Percentiles rank a stretch among this genome's conserved stretches.
phyloP scores from a whole-genome alignment of 2,113 vertebrate genomes.

The Brachionichthys hirsutus region DNA sequence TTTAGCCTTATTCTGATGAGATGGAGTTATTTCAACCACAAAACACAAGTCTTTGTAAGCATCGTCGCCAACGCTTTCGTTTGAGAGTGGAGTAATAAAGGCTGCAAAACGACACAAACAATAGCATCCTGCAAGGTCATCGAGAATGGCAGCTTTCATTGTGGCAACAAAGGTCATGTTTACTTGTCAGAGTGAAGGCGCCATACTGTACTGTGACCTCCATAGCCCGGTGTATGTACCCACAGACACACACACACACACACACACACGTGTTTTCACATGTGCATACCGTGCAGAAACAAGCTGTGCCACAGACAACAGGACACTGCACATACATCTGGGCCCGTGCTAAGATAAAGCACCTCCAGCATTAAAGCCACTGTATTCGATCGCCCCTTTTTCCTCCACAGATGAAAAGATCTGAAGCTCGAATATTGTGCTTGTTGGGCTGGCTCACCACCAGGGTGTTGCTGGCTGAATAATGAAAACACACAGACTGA shows the following conservation, averaged over 20 bases:
- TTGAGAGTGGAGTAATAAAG: slow-evolving; percentile 40
- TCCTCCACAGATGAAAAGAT: slow-evolving; percentile 75
- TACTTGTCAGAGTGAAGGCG: slow-evolving; percentile 78
- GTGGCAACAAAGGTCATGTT: slow-evolving; percentile 77
- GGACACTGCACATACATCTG: slow-evolving; percentile 59
- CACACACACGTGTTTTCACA: slow-evolving; percentile 33
- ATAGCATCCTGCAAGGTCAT: slow-evolving; percentile 68
- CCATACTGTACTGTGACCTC: slow-evolving; percentile 78
- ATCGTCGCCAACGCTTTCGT: slow-evolving; percentile 16
- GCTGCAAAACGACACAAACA: slow-evolving; percentile 59
- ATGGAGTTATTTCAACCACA: too few species aligned
- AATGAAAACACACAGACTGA: slow-evolving; percentile 74
- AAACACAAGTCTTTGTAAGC: too few species aligned
- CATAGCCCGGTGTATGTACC: slow-evolving; percentile 63
- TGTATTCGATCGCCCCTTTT: slow-evolving; percentile 73
- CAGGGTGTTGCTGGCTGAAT: slow-evolving; percentile 71
- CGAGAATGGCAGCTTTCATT: slow-evolving; percentile 71
- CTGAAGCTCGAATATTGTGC: slow-evolving; percentile 70
- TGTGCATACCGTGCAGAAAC: slow-evolving; percentile 39
- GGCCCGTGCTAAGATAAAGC: slow-evolving; percentile 66
- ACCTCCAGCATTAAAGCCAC: slow-evolving; percentile 62
- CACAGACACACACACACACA: slow-evolving; percentile 30
- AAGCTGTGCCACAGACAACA: slow-evolving; percentile 57
- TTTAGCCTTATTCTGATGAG: background rate
- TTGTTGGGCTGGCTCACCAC: slow-evolving; percentile 65